A percentile compares a stretch with the other conserved stretches of the same genome.
Evolutionary conservation across 2,888 invertebrate genomes (phyloP).

Genomic region (Leptopilina drosophilae): DNA sequence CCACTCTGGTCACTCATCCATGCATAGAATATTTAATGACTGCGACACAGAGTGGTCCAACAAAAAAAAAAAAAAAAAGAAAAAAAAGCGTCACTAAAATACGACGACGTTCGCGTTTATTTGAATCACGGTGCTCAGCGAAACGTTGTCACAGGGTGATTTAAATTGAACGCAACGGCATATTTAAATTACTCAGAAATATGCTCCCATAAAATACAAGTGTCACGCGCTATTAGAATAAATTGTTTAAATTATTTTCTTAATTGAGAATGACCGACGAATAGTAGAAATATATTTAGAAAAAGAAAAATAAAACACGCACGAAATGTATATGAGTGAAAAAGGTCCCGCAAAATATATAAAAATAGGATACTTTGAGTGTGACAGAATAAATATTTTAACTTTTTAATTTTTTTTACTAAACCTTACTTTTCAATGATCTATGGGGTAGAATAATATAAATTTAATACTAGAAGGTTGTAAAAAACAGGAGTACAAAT

Average conservation of each 20-base stretch:
- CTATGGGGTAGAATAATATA: too few relatives aligned
- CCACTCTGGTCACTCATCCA: slow-evolving; percentile 59
- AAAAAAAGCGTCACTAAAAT: slow-evolving; percentile 27
- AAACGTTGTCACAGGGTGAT: slow-evolving; percentile 39
- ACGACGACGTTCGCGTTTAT: slow-evolving; percentile 32
- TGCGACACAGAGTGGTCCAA: slow-evolving; percentile 31
- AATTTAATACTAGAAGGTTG: too few relatives aligned
- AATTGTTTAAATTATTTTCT: slow-evolving; percentile 17
- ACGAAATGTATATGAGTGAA: background rate
- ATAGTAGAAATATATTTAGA: background rate
- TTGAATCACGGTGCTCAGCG: slow-evolving; percentile 34
- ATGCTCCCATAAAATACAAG: slow-evolving; percentile 19
- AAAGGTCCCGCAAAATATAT: too few relatives aligned
- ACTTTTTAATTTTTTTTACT: too few relatives aligned
- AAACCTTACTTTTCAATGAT: too few relatives aligned
- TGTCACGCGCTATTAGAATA: slow-evolving; percentile 19
- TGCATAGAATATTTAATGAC: slow-evolving; percentile 67
- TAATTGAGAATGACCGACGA: slow-evolving; percentile 1
- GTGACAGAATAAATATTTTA: too few relatives aligned
- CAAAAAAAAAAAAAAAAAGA: background rate
- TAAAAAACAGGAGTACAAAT: too few relatives aligned
- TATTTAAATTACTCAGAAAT: slow-evolving; percentile 31
- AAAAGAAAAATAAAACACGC: background rate
- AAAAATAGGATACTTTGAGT: too few relatives aligned
- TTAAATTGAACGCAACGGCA: slow-evolving; percentile 34